A percentile compares a stretch with the other conserved stretches of the same genome.
phyloP scores from a whole-genome alignment of 2,888 invertebrate species.

The Mimachlamys varia region DNA sequence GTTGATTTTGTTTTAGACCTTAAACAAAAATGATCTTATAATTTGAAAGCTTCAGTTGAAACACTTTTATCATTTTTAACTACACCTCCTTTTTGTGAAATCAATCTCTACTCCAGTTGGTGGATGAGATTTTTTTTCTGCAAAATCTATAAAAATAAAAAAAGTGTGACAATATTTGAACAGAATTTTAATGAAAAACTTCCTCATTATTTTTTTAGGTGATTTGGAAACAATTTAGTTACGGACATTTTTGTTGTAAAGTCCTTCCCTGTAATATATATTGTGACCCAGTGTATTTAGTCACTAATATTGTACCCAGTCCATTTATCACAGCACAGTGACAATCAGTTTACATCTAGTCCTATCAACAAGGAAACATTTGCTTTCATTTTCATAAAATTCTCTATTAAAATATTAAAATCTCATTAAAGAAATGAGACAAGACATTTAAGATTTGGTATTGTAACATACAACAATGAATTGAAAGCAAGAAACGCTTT shows the following conservation, averaged over 20 bases:
- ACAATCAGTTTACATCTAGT: not conserved
- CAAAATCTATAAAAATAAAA: too few species aligned
- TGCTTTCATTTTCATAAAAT: too few species aligned
- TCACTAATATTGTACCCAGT: not conserved
- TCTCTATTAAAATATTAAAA: too few species aligned
- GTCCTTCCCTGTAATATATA: not conserved
- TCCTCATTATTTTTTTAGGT: not conserved
- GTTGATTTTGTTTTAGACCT: not conserved
- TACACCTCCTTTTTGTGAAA: too few species aligned
- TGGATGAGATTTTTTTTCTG: too few species aligned
- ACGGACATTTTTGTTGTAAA: conserved; percentile 7
- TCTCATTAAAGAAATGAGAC: too few species aligned
- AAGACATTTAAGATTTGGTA: too few species aligned
- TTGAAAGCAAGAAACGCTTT: too few species aligned
- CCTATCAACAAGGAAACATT: not conserved
- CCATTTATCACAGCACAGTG: not conserved
- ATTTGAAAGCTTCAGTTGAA: not conserved
- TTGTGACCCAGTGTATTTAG: not conserved
- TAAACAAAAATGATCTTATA: not conserved
- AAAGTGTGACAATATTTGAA: not conserved
- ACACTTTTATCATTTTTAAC: not conserved
- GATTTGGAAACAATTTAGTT: not conserved
- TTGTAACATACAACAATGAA: too few species aligned
- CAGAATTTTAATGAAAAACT: not conserved
- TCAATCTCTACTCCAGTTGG: too few species aligned